phyloP scores from a whole-genome alignment of 35 echinoderm and acorn worm genomes.

The Apostichopus japonicus region DNA sequence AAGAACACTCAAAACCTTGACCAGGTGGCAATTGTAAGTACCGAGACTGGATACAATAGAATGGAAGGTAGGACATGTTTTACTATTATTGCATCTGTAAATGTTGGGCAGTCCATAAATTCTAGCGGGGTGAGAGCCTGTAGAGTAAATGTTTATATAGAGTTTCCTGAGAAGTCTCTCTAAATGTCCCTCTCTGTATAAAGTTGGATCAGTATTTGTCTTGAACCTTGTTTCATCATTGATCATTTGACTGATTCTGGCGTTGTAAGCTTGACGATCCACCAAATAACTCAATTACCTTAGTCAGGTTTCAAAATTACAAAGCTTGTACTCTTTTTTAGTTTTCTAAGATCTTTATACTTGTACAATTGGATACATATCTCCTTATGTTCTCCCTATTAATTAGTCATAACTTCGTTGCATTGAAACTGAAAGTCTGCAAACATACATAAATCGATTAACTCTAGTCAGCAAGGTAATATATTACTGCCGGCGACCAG shows the following conservation, averaged over 20 bases:
- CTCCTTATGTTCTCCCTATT: no score
- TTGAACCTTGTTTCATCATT: neutral
- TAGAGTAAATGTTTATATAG: neutral
- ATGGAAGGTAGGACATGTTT: neutral
- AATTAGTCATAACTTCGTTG: no score
- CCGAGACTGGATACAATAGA: constrained; percentile 5
- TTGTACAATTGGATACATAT: no score
- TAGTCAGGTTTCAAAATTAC: neutral
- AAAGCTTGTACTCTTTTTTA: neutral
- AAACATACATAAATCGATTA: no score
- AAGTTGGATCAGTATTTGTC: neutral
- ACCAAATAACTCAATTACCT: neutral
- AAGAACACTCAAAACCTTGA: neutral
- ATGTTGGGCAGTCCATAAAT: constrained; percentile 7
- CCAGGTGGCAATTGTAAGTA: neutral
- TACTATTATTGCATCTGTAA: neutral
- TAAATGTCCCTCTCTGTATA: constrained; percentile 1
- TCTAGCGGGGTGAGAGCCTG: neutral
- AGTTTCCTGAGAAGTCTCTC: neutral
- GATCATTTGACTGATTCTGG: neutral
- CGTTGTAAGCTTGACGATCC: neutral
- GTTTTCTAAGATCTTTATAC: neutral
- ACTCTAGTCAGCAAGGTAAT: no score
- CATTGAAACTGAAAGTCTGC: no score
- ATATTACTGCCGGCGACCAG: no score